These are phyloP conservation scores for Nebria brevicollis DNA, from an alignment of 2,888 invertebrate genomes.

Conservation along the genomic window DNA sequence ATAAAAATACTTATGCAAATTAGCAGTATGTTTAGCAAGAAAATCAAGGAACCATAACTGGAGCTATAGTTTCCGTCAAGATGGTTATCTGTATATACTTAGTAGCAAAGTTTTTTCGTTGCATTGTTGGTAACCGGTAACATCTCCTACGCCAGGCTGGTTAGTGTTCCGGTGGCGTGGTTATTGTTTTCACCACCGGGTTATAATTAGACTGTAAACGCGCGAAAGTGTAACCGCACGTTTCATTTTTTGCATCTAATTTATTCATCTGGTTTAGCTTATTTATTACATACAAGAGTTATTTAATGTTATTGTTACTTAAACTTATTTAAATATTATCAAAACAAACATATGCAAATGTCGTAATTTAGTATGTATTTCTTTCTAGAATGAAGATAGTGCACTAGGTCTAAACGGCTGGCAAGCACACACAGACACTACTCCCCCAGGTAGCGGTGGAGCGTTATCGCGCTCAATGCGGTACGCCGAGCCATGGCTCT, in stretches of 20 bases:
- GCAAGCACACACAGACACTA: conserved; percentile 54
- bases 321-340: conserved; percentile 6
- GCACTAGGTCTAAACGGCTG: conserved; percentile 43
- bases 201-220: conserved; percentile 24
- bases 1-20: no score
- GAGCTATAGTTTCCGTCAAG: neutral
- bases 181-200: conserved; percentile 24
- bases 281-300: neutral
- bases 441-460: conserved; percentile 71
- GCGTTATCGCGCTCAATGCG: conserved; percentile 86
- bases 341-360: neutral
- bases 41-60: neutral
- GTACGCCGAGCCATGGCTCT: conserved; percentile 87
- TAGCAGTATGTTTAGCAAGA: neutral
- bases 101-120: neutral
- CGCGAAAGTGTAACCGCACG: conserved; percentile 23
- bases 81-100: neutral
- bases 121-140: conserved; percentile 14
- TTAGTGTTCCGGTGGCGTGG: conserved; percentile 13
- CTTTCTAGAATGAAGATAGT: conserved; percentile 55
- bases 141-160: neutral
- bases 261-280: neutral
- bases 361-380: neutral
- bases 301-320: conserved; percentile 6
- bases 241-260: conserved; percentile 13